phyloP scores from a whole-genome alignment of 2,888 invertebrate genomes.

The Odontothrips loti region DNA sequence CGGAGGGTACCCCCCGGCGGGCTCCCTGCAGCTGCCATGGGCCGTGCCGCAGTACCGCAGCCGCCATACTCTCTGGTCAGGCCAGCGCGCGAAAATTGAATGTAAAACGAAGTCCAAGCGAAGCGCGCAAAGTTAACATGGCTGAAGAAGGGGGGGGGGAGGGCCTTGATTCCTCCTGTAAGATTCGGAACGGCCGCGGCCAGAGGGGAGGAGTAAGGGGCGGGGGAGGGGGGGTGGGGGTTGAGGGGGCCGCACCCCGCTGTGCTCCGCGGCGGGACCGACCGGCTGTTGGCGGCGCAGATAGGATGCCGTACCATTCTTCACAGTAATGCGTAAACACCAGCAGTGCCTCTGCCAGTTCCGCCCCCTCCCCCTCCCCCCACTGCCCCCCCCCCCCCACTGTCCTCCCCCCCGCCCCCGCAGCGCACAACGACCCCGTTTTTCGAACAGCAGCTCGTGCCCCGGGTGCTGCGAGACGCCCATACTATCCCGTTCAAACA shows the following conservation, averaged over 20 bases:
- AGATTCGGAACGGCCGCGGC: too few relatives aligned
- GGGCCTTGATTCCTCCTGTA: not conserved
- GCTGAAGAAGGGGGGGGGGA: not conserved
- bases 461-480: too few relatives aligned
- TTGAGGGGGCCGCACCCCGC: not conserved
- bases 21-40: too few relatives aligned
- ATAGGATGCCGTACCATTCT: not conserved
- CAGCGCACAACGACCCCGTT: too few relatives aligned
- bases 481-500: too few relatives aligned
- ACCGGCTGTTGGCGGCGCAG: not conserved
- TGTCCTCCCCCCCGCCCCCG: not conserved
- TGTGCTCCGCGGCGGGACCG: not conserved
- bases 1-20: too few relatives aligned
- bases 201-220: not conserved
- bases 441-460: too few relatives aligned
- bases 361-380: not conserved
- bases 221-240: not conserved
- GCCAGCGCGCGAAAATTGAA: not conserved
- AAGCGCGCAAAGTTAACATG: too few relatives aligned
- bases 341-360: not conserved
- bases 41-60: not conserved
- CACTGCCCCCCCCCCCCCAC: not conserved
- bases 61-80: not conserved
- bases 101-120: not conserved
- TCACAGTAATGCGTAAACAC: not conserved